Base-by-base conservation (phyloP, 2,113 vertebrate genomes). In the Brachirus orientalis region DNA sequence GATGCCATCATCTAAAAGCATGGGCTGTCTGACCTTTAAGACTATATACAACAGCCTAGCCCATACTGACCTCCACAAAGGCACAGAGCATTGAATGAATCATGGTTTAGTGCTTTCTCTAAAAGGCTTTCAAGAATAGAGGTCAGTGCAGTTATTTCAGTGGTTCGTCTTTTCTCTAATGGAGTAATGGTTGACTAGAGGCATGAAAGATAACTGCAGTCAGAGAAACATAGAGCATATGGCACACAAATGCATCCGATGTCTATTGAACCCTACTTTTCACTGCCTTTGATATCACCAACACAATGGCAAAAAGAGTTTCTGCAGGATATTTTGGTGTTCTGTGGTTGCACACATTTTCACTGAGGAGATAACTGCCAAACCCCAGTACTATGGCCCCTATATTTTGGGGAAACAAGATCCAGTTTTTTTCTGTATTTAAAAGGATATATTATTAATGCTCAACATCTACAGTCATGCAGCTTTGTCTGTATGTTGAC, bases 101-200 rank as follows among this genome's bases (percentile, higher is more conserved):
- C 64, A 83, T 63, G 72, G 79, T 80, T 76, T 68, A 63, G 43
- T 71, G 72, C 43, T 28, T 80, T 68, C n/a, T 70, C 35, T 11
- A 54, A 50, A 53, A 84, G 64, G 72, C 72, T 77, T 56, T 65
- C 36, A 69, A 48, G 52, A 63, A 65, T 68, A 45, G 77, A 80
- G 80, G 76, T 77, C 63, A 79, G 6, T 7, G 64, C 70, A 36
- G 50, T 72, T 80, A 53, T 73, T 82, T 69, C 41, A 77, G 45
- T 63, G 57, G 71, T 41, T 74, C 50, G 69, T 80, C 56, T 63
- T 83, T 69, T 77, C 73, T 67, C 36, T 81, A 77, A 86, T 82
- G 80, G 70, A 14, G 5, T 19, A 43, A 72, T 65, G 83, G 72
- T 64, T 80, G 80, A 74, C 47, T 69, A 47, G 51, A 72, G 55